Evolutionary conservation across 2,888 invertebrate genomes (phyloP), one percentile per base, ranked within the genome.

Genomic region (Agonopterix heracliana): DNA sequence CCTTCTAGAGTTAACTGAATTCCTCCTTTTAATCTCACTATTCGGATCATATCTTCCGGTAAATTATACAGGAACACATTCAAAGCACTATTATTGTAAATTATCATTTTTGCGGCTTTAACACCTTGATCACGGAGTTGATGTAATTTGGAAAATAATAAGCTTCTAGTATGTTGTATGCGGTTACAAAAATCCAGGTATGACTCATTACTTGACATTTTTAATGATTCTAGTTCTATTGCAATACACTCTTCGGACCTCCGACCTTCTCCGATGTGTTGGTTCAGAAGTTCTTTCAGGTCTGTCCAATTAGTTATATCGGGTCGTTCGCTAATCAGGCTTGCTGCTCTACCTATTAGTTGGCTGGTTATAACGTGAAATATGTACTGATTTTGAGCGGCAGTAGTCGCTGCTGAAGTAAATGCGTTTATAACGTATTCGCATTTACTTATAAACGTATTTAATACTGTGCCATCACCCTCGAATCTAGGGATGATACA

Each of bases 51-150:
- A 8, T 48, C 48, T 34, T 51, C 45, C 1, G 48, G 45, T 13
- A 51, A 34, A 14, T 51, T 51, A 11, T 51, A 48, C 2, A 51
- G n/a, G 11, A 51, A 51, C 11, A 51, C 51, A 11, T 51, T 51
- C 12, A 51, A 26, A 7, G 36, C 35, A 1, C 13, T 46, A 9
- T 51, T 34, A 17, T 51, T 51, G 40, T 51, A 51, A 10, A 51
- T 51, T 9, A 38, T 47, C 35, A 44, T 36, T 48, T 51, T 48
- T 45, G 35, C 35, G 4, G 35, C 35, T 35, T 35, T 35, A 8
- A 35, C 9, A 8, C 35, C 35, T 8, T 35, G 4, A 35, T 35
- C 35, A 9, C 7, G 4, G 9, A 35, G 35, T 35, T 9, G 4
- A 35, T 35, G 4, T 8, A 35, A 4, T 35, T 35, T 35, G 4